Conservation (phyloP, 1,140 invertebrate species). For the Mamestra configurata region DNA sequence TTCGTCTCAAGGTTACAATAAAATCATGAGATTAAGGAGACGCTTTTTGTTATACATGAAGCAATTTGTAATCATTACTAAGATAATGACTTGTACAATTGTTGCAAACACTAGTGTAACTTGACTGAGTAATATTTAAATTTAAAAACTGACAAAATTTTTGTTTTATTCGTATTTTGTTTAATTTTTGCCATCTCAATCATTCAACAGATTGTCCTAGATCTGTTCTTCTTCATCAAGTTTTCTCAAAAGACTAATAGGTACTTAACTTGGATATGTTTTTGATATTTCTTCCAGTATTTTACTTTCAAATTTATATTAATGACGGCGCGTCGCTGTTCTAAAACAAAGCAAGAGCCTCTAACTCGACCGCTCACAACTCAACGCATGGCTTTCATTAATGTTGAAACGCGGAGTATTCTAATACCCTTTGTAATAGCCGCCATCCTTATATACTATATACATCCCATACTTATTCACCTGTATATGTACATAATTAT, state of each 20-base stretch:
- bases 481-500: not conserved
- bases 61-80: conserved; percentile 34
- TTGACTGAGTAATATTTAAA: not conserved
- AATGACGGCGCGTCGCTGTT: too few relatives aligned
- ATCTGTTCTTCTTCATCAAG: too few relatives aligned
- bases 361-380: not conserved
- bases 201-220: too few relatives aligned
- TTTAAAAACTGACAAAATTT: too few relatives aligned
- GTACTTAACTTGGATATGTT: too few relatives aligned
- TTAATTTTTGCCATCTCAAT: too few relatives aligned
- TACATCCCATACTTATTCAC: not conserved
- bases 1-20: conserved; percentile 19
- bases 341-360: too few relatives aligned
- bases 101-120: conserved; percentile 7
- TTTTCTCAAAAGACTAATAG: too few relatives aligned
- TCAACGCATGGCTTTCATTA: conserved; percentile 17
- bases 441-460: conserved; percentile 1
- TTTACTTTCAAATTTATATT: too few relatives aligned
- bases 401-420: conserved; percentile 19
- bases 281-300: too few relatives aligned
- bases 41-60: conserved; percentile 19
- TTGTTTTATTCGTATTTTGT: too few relatives aligned
- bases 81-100: conserved; percentile 18
- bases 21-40: conserved; percentile 33
- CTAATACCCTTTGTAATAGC: conserved; percentile 39